A percentile compares a stretch with the other conserved stretches of the same genome.
These are phyloP conservation scores for Anser cygnoides DNA, from an alignment of 2,113 vertebrate species.

Conservation along the genomic window DNA sequence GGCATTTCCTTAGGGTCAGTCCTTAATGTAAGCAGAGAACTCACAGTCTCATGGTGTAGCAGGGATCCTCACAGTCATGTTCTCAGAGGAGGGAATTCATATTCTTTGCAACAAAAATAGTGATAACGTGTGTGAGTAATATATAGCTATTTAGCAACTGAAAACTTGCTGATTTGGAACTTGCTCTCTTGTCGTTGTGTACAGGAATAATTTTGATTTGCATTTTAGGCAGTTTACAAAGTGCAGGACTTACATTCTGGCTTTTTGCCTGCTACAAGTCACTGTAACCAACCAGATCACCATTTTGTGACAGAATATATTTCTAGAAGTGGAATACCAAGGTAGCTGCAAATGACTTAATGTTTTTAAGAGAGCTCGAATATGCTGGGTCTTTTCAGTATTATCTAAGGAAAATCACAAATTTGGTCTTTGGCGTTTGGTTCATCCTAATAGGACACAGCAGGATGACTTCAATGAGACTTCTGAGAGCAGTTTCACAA, in stretches of 20 bases:
- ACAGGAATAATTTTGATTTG: neutral
- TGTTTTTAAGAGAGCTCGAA: neutral
- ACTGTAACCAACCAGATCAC: neutral
- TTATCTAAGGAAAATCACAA: neutral
- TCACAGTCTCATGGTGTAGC: neutral
- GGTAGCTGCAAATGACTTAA: neutral
- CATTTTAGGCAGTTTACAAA: neutral
- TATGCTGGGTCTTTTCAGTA: neutral
- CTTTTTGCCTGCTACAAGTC: neutral
- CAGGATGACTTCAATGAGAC: slow-evolving; percentile 29
- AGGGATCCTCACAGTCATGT: neutral
- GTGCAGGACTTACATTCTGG: neutral
- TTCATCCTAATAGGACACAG: slow-evolving; percentile 29
- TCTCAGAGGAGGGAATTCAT: neutral
- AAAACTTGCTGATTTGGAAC: slow-evolving; percentile 1
- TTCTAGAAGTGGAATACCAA: neutral
- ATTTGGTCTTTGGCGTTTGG: neutral
- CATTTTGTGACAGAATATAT: slow-evolving; percentile 30
- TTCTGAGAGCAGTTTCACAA: slow-evolving; percentile 56
- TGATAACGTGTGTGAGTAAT: neutral
- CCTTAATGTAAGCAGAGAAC: neutral
- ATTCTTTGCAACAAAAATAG: neutral
- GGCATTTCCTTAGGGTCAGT: neutral
- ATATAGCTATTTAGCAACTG: neutral
- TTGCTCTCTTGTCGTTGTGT: neutral